Evolutionary conservation across 2,888 invertebrate species (phyloP), one percentile per base, ranked within the genome.

Genomic region (Mesorhabditis sp.): DNA sequence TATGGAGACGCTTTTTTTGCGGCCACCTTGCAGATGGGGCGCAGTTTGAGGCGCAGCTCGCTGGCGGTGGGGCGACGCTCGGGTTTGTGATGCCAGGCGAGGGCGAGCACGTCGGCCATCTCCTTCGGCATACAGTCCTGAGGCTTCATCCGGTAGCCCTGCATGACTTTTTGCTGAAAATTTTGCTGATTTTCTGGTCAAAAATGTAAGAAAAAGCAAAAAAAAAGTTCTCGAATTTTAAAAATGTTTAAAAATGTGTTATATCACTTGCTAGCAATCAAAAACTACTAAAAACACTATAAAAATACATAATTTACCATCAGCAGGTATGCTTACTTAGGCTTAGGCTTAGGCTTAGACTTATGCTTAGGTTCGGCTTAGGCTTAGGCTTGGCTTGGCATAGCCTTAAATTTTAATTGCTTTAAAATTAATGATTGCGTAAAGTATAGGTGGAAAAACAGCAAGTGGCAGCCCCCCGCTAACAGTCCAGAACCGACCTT

Each of bases 81-180:
- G 10, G 80, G 69, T 44, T 79, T 74, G 58, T 79, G 79, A 69
- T 76, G 72, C 79, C 82, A 80, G 43, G 74, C 74, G 4, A 72
- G 67, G 7, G 73, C 69, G 73, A 80, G 72, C 7, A 80, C 65
- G 45, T 64, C 72, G 6, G 65, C 74, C 50, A 82, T 70, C 28
- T 69, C 69, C 45, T 74, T 72, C 6, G 80, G 80, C 80, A 81
- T 82, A 42, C 68, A 42, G 5, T 73, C 67, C 13, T 76, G 78
- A 3, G 79, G 73, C 41, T 71, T 73, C 77, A 82, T 71, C 44
- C 82, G 73, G 67, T 79, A 82, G 42, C 82, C 82, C n/a, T 63
- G 72, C 72, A 80, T 76, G 61, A 80, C 80, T 65, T 74, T 72
- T 45, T 71, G 72, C 71, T 76, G 69, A 65, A 76, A 71, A 62